Conservation (phyloP, 2,888 invertebrate species). For the Torymus auratus region DNA sequence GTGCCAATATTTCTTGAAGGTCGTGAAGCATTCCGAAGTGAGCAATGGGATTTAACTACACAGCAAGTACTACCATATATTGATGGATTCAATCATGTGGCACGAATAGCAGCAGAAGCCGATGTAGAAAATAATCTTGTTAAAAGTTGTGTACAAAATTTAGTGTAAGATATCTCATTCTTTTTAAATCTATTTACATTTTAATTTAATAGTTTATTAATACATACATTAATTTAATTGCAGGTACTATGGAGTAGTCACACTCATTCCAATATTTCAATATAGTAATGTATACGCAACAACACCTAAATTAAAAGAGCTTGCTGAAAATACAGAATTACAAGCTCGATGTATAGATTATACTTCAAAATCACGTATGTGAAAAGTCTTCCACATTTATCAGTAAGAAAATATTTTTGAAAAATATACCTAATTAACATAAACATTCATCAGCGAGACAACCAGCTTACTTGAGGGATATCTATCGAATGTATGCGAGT, state of each 20-base stretch:
- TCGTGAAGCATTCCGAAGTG: conserved; percentile 81
- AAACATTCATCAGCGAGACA: conserved; percentile 78
- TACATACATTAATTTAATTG: not conserved
- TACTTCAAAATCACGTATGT: conserved; percentile 83
- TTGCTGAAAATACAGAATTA: conserved; percentile 82
- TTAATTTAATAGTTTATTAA: conserved; percentile 14
- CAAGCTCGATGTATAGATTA: conserved; percentile 86
- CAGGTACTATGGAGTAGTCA: conserved; percentile 85
- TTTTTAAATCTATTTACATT: conserved; percentile 17
- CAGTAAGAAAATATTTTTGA: not conserved
- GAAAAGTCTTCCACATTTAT: conserved; percentile 23
- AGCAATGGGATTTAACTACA: conserved; percentile 96
- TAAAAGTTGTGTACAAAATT: conserved; percentile 95
- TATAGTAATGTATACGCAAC: conserved; percentile 92
- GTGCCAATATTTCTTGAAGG: conserved; percentile 90
- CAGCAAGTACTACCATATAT: conserved; percentile 93
- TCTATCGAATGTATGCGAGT: conserved; percentile 86
- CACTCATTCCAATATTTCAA: conserved; percentile 87
- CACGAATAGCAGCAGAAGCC: conserved; percentile 91
- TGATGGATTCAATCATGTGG: conserved; percentile 94
- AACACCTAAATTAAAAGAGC: conserved; percentile 84
- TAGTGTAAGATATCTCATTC: conserved; percentile 81
- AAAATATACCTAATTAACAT: conserved; percentile 3
- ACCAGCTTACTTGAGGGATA: conserved; percentile 83
- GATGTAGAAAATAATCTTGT: conserved; percentile 96